phyloP scores from a whole-genome alignment of 1,140 invertebrate species.

The Drosophila pseudoananassae region DNA sequence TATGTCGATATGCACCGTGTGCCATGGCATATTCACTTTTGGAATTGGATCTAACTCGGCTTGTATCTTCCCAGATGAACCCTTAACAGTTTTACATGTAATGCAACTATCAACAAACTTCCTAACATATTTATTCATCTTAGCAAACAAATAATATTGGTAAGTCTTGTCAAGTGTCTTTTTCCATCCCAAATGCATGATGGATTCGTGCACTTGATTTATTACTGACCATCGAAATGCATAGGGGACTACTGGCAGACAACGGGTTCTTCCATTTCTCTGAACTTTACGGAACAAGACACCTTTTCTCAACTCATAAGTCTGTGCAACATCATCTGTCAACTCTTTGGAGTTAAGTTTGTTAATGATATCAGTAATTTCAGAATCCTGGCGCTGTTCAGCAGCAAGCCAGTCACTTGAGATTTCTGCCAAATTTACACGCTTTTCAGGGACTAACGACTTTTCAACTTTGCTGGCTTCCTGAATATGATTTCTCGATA shows the following conservation, averaged over 20 bases:
- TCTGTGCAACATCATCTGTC: constrained; percentile 20
- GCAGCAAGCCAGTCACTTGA: constrained; percentile 15
- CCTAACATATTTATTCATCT: constrained; percentile 3
- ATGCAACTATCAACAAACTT: constrained; percentile 7
- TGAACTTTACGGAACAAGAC: background rate
- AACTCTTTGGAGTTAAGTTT: constrained; percentile 16
- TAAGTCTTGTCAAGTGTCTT: no score
- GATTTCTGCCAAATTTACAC: background rate
- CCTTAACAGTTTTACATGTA: constrained; percentile 4
- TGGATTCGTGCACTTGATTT: no score
- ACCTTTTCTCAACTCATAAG: constrained; percentile 16
- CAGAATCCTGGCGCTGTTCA: constrained; percentile 16
- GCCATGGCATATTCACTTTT: no score
- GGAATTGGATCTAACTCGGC: no score
- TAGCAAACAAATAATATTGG: background rate
- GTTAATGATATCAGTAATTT: no score
- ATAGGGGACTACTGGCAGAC: no score
- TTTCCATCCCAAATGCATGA: no score
- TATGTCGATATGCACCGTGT: no score
- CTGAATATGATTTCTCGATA: constrained; percentile 6
- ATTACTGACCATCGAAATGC: no score
- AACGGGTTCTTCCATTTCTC: no score
- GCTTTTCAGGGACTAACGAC: no score
- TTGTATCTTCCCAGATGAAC: background rate
- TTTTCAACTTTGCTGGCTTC: background rate